Evolutionary conservation across 2,888 invertebrate species (phyloP), one percentile per base, ranked within the genome.

Genomic region (Charanyca ferruginea): DNA sequence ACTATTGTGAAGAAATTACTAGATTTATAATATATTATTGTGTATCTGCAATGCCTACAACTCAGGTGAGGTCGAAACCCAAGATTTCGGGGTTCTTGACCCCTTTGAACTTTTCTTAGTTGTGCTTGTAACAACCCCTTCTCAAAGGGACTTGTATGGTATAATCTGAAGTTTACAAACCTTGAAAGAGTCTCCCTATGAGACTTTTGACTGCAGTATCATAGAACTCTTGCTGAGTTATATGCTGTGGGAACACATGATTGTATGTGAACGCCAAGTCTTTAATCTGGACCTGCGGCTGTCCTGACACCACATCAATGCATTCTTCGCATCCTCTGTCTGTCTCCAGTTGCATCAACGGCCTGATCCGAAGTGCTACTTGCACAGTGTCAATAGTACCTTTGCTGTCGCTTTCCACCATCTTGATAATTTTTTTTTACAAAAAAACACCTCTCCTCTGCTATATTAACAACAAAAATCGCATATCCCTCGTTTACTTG

Each of bases 281-380:
- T 57, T 96, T 96, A 1, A 98, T 96, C 59, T 97, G 95, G 1
- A 98, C 96, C 90, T 98, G 98, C 0, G 97, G 96, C 64, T 96
- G 94, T 0, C 96, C 96, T 0, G 96, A 87, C 2, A 97, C 95
- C 1, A 97, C 96, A 23, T 97, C 96, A 9, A 99, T 94, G 72
- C 98, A 97, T 66, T 96, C 96, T 66, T 97, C 96, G 83, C 98
- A 98, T 0, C 98, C 98, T 82, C 97, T 96, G 0, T 96, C 96
- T 0, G 96, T 89, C 92, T 99, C 98, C 28, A 95, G 96, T 42
- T 95, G 93, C 51, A 98, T 97, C 61, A 99, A 91, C 0, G 99
- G 99, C 59, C 99, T 96, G 25, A 98, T 97, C 47, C 99, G 93
- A 0, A 99, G 93, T 0, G 98, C 98, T 45, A 99, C 99, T 87